Evolutionary conservation across 2,797 vertebrate species (phyloP).

Genomic region (Saxicola maurus): DNA sequence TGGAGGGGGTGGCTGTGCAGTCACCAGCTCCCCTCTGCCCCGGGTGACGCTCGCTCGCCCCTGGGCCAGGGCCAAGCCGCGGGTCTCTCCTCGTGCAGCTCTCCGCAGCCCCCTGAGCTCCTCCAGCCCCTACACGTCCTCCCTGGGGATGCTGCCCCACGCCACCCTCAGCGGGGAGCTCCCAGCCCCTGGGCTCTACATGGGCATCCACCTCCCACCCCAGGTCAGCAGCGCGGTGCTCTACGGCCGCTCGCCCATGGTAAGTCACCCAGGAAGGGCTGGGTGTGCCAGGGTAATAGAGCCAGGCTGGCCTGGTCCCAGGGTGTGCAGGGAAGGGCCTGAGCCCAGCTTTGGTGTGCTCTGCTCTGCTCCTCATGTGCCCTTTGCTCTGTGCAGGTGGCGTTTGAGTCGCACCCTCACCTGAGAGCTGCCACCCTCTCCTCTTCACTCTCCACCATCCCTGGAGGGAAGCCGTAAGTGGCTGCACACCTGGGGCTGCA

Average conservation of each 20-base stretch:
- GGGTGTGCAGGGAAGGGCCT: neutral
- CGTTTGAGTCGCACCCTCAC: slow-evolving; percentile 86
- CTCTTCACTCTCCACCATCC: slow-evolving; percentile 78
- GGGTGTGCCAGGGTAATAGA: fast-evolving
- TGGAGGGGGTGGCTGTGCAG: neutral
- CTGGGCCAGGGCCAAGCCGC: neutral
- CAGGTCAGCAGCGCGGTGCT: slow-evolving; percentile 81
- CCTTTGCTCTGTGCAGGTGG: slow-evolving; percentile 72
- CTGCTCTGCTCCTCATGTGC: neutral
- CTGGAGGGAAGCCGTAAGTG: slow-evolving; percentile 87
- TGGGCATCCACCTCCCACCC: slow-evolving; percentile 84
- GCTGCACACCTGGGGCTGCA: fast-evolving
- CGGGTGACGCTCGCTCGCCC: neutral
- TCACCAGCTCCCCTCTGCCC: neutral
- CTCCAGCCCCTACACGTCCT: slow-evolving; percentile 79
- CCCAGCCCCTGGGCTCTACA: slow-evolving; percentile 79
- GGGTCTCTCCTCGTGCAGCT: slow-evolving; percentile 65
- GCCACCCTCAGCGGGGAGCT: slow-evolving; percentile 83
- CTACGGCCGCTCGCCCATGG: slow-evolving; percentile 84
- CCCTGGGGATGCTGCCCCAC: slow-evolving; percentile 86
- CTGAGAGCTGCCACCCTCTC: slow-evolving; percentile 79
- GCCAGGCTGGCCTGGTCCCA: fast-evolving
- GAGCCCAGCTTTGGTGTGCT: neutral
- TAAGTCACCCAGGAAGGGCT: slow-evolving; percentile 48
- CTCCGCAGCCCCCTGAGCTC: slow-evolving; percentile 84